Evolutionary conservation across 1,140 invertebrate species (phyloP).

Genomic region (Drosophila nasuta): DNA sequence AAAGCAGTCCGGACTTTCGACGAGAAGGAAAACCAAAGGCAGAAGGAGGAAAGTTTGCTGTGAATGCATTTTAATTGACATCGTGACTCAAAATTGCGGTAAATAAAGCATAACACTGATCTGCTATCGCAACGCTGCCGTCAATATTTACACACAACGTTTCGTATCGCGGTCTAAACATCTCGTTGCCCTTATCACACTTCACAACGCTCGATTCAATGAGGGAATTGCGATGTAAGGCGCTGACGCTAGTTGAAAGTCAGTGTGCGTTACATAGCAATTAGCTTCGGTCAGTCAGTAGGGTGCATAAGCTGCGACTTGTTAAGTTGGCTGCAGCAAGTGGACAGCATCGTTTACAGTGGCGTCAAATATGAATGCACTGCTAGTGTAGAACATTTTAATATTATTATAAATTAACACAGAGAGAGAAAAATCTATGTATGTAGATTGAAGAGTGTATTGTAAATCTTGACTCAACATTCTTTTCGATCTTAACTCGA

Average conservation of each 20-base stretch:
- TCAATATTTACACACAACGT: background rate
- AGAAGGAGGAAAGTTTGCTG: background rate
- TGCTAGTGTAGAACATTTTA: too few species aligned
- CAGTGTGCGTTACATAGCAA: background rate
- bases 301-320: background rate
- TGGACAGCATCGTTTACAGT: background rate
- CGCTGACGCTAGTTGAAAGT: background rate
- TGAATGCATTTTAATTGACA: constrained; percentile 18
- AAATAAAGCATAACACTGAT: background rate
- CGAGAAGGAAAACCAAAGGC: too few species aligned
- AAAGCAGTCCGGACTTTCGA: background rate
- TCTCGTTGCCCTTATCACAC: background rate
- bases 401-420: too few species aligned
- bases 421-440: too few species aligned
- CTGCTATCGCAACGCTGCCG: background rate
- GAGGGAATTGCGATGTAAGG: too few species aligned
- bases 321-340: background rate
- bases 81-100: background rate
- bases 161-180: background rate
- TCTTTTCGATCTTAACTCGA: too few species aligned
- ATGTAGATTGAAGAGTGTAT: too few species aligned
- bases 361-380: too few species aligned
- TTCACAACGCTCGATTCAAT: too few species aligned
- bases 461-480: too few species aligned
- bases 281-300: background rate